Percentiles rank a stretch among this genome's conserved stretches.
Conservation (phyloP, 2,797 vertebrate species). For the Labeo calbasu region DNA sequence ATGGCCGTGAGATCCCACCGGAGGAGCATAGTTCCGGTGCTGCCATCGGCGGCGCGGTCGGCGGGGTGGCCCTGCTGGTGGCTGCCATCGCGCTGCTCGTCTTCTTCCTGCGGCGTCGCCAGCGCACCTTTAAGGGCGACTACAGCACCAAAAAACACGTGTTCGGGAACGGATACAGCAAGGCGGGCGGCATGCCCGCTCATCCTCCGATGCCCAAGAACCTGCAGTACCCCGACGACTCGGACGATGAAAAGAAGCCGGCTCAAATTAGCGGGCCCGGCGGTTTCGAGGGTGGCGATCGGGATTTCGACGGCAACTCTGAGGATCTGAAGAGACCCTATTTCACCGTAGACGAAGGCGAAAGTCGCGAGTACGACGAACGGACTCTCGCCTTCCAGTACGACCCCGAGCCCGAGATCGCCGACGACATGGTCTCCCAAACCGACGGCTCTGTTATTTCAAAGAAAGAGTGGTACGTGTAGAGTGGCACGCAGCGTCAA, state of each 20-base stretch:
- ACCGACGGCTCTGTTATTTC: conserved; percentile 99
- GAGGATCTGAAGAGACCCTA: conserved; percentile 97
- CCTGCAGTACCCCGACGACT: conserved; percentile 95
- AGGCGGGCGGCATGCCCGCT: conserved; percentile 85
- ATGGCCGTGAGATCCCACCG: conserved; percentile 71
- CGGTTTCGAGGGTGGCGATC: conserved; percentile 87
- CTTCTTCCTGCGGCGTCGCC: conserved; percentile 90
- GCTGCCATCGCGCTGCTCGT: conserved; percentile 85
- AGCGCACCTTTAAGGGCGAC: conserved; percentile 98
- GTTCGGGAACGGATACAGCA: conserved; percentile 97
- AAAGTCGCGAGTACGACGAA: conserved; percentile 88
- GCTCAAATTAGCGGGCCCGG: conserved; percentile 83
- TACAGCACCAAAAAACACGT: conserved; percentile 99
- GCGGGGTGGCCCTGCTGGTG: conserved; percentile 86
- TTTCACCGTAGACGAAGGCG: conserved; percentile 95
- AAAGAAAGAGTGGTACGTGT: conserved; percentile 99
- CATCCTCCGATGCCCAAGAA: conserved; percentile 93
- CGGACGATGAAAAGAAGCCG: conserved; percentile 95
- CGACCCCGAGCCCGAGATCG: conserved; percentile 91
- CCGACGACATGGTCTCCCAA: conserved; percentile 98
- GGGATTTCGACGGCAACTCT: conserved; percentile 81
- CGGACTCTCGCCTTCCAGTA: conserved; percentile 97
- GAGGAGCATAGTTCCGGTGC: conserved; percentile 76
- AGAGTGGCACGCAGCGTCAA: conserved; percentile 75
- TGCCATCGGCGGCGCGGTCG: conserved; percentile 90